Evolutionary conservation across 2,888 invertebrate genomes (phyloP), one percentile per base, ranked within the genome.

Genomic region (Brachypterus glaber): DNA sequence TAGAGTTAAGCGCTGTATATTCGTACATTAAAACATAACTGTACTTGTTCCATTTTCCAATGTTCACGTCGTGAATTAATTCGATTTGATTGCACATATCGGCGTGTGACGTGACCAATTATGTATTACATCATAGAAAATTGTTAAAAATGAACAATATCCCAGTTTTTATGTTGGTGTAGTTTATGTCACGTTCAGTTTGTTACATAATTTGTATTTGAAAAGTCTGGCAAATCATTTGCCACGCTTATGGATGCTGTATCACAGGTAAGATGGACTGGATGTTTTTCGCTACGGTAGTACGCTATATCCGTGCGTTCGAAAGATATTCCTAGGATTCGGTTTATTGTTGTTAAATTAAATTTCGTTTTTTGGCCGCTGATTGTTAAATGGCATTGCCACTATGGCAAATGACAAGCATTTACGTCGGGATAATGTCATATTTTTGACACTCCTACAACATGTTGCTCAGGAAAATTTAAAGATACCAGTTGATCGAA

Each of bases 231-330:
- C n/a, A n/a, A n/a, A n/a, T n/a, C 46, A 39, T 41, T 47, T 53
- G 54, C 52, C 52, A 54, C 54, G 51, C 49, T 46, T 45, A 43
- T 46, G 36, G 33, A 37, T 37, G 31, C 39, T 40, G 36, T 34
- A 43, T 31, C 39, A 31, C 45, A 44, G 42, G 43, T 48, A 46
- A 48, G 45, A 41, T 36, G 40, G 45, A 42, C 40, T 46, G 36
- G 31, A 45, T 46, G 50, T 52, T 50, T 52, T 49, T 44, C 47
- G 47, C 33, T 36, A 36, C 18, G 43, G 21, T 50, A 50, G 45
- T 49, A 48, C 24, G 21, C 21, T 9, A 9, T 7, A 9, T 21
- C 9, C 9, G 5, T 5, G 5, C 21, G 21, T 21, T 21, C 21
- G 21, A 21, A 21, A 9, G 21, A n/a, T n/a, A n/a, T n/a, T n/a